phyloP scores from a whole-genome alignment of 2,888 invertebrate genomes.

The Limnephilus lunatus region DNA sequence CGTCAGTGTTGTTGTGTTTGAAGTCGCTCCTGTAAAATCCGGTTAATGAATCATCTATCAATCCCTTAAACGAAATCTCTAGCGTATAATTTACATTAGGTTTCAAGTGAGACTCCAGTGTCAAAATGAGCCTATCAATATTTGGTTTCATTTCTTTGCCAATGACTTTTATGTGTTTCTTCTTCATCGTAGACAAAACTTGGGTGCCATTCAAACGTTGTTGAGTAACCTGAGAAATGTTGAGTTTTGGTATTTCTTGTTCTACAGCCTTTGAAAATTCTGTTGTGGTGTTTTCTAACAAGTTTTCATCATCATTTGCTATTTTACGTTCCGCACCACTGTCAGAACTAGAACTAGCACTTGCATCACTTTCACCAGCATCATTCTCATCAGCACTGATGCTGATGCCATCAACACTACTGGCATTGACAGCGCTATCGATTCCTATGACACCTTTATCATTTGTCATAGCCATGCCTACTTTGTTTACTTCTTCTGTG shows the following conservation, averaged over 20 bases:
- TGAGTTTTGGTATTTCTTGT: background rate
- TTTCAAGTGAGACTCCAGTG: constrained; percentile 72
- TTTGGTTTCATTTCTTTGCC: constrained; percentile 65
- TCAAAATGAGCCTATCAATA: constrained; percentile 71
- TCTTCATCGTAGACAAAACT: constrained; percentile 30
- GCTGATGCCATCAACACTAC: constrained; percentile 12
- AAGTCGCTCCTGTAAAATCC: constrained; percentile 85
- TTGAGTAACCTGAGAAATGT: background rate
- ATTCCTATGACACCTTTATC: background rate
- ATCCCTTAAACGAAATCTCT: constrained; percentile 77
- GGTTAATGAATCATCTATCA: constrained; percentile 78
- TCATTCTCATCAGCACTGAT: background rate
- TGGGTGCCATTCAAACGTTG: constrained; percentile 9
- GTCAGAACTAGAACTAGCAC: background rate
- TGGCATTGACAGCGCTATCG: background rate
- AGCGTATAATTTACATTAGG: constrained; percentile 77
- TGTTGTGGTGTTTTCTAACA: background rate
- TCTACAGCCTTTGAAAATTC: background rate
- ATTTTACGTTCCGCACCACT: constrained; percentile 30
- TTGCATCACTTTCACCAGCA: constrained; percentile 5
- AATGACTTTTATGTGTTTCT: constrained; percentile 53
- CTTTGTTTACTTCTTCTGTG: background rate
- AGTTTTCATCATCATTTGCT: background rate
- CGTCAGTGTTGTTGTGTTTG: constrained; percentile 78
- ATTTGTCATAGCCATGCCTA: background rate